Base-by-base conservation (phyloP, 2,797 vertebrate genomes). In the Argentina silus region DNA sequence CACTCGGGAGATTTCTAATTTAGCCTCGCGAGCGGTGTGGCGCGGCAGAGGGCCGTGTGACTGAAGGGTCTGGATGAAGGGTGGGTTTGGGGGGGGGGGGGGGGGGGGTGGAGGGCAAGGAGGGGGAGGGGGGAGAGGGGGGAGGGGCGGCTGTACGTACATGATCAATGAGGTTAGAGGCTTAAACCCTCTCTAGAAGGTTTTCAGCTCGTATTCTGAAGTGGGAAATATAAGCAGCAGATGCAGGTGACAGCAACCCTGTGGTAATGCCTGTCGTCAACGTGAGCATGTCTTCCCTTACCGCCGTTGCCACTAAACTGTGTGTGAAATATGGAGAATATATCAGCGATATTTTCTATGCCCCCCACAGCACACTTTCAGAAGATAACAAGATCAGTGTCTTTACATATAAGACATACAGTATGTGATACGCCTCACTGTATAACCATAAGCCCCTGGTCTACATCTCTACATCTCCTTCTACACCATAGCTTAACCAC, bases 1-100 rank as follows among this genome's bases (percentile, higher is more conserved):
- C 21, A 44, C 50, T 55, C 68, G 45, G 74, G 82, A 85, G 85
- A 90, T 89, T 90, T 92, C 83, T 90, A 91, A 92, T 93, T 91
- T 91, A 57, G 76, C 77, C 69, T 36, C 2, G 27, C 27, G 27
- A 36, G 27, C 4, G 27, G 27, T 4, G 27, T 36, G 27, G 27
- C 4, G 27, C 4, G 27, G 27, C 27, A 68, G 72, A 80, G 64
- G 78, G 73, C 36, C 74, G 64, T 75, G 74, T 83, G 85, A 87
- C 76, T n/a, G 69, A 74, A 70, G 7, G 64, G 69, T 63, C 53
- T 73, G 23, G 19, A 19, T 12, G 21, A 15, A 14, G 36, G 15
- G 15, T 63, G 43, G 48, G 45, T 15, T 42, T 14, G 42, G 8
- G 44, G 75, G 51, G 62, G 60, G 44, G 72, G 12, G 27, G 57